Evolutionary conservation across 1,140 invertebrate species (phyloP).

Genomic region (Drosophila gunungcola): DNA sequence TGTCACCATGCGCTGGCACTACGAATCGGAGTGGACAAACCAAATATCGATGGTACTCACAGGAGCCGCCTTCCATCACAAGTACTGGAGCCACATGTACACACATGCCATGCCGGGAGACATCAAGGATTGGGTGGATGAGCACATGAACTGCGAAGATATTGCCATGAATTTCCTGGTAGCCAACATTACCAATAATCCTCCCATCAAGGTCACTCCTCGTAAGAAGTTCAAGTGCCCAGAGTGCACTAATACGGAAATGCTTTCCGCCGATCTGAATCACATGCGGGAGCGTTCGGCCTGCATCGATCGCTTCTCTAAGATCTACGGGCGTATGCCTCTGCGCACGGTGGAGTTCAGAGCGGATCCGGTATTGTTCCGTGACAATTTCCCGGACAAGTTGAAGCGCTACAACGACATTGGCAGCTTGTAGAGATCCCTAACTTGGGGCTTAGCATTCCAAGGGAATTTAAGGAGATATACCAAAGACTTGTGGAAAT

Average conservation of each 20-base stretch:
- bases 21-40: slow-evolving; percentile 98
- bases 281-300: slow-evolving; percentile 97
- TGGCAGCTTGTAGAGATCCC: slow-evolving; percentile 88
- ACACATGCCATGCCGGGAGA: slow-evolving; percentile 92
- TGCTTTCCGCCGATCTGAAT: slow-evolving; percentile 95
- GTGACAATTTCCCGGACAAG: slow-evolving; percentile 94
- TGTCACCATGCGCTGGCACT: slow-evolving; percentile 92
- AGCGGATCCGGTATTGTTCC: slow-evolving; percentile 97
- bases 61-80: slow-evolving; percentile 97
- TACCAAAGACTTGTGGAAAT: slow-evolving; percentile 54
- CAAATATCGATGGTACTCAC: slow-evolving; percentile 97
- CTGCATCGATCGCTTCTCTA: slow-evolving; percentile 95
- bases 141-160: slow-evolving; percentile 97
- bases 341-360: slow-evolving; percentile 95
- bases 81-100: slow-evolving; percentile 96
- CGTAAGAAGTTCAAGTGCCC: slow-evolving; percentile 99
- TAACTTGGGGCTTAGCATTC: neutral
- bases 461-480: slow-evolving; percentile 22
- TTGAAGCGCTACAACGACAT: slow-evolving; percentile 96
- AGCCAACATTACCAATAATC: slow-evolving; percentile 95
- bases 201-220: slow-evolving; percentile 97
- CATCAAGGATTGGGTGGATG: slow-evolving; percentile 94
- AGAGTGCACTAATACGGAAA: slow-evolving; percentile 96
- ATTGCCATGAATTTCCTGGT: slow-evolving; percentile 98
- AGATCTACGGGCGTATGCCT: slow-evolving; percentile 95